Evolutionary conservation across 2,113 vertebrate species (phyloP).

Genomic region (Leptocoma aspasia): DNA sequence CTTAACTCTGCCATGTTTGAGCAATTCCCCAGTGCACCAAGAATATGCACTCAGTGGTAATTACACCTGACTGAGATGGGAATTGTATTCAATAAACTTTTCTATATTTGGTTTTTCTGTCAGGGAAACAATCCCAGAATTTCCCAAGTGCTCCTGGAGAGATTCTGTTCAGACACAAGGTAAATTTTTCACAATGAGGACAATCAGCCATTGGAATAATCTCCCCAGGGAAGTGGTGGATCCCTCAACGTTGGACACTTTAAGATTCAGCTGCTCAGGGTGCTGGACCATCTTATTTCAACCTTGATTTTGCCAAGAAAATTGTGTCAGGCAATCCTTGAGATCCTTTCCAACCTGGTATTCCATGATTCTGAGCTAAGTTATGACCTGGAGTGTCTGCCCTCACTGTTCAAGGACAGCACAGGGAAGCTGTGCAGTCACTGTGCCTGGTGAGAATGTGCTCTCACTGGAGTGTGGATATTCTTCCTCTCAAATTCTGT

Average conservation of each 20-base stretch:
- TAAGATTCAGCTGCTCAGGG: not conserved
- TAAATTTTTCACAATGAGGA: not conserved
- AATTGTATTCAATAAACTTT: not conserved
- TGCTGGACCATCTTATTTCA: not conserved
- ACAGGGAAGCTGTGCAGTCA: not conserved
- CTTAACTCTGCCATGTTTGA: not conserved
- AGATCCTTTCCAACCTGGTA: not conserved
- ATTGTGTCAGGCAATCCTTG: not conserved
- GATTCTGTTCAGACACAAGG: not conserved
- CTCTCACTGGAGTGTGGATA: not conserved
- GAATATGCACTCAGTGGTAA: not conserved
- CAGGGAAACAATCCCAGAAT: not conserved
- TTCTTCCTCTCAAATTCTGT: not conserved
- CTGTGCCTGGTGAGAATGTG: not conserved
- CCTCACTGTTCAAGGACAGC: not conserved
- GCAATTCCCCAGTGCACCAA: not conserved
- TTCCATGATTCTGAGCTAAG: not conserved
- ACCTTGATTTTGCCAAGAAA: not conserved
- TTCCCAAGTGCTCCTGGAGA: not conserved
- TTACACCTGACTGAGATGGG: not conserved
- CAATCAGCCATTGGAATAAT: not conserved
- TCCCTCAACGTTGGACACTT: rapidly evolving
- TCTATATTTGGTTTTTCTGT: not conserved
- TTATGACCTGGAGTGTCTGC: not conserved
- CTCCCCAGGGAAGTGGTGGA: not conserved